Evolutionary conservation across 2,888 invertebrate species (phyloP), one percentile per base, ranked within the genome.

Genomic region (Ecdyonurus torrentis): DNA sequence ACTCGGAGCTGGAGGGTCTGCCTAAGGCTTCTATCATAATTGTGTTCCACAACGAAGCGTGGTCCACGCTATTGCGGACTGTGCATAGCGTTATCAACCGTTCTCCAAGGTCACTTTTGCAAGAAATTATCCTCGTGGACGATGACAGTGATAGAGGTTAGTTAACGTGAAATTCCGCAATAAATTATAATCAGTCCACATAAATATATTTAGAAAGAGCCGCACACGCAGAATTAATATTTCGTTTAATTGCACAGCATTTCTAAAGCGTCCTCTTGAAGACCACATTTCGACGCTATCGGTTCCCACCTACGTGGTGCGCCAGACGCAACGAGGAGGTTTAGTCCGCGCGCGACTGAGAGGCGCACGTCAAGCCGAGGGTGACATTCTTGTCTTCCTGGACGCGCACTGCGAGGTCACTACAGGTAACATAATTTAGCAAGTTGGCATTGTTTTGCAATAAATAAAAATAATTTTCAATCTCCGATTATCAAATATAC

Each of bases 21-120:
- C 96, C 96, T 0, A 87, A 83, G 67, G 91, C 95, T 0, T 90
- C 90, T 67, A 83, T 99, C 19, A 88, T 99, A 61, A 94, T 99
- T 67, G 96, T 98, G 1, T 98, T 98, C 74, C 98, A 99, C 74
- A 99, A 99, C 74, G 99, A 99, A 77, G 98, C 98, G 0, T 98
- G 95, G 94, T 96, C 97, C 2, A 97, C 98, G 0, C 79, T 99
- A 15, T 78, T 98, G 70, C 80, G 99, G 63, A 98, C 97, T 1
- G 87, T 98, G 24, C 91, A 92, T 80, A 96, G 95, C 70, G 93
- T 94, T 55, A 87, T 98, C 64, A 84, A 88, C 72, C 81, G 96
- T 67, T 93, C 97, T 1, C 95, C 96, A 0, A 74, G 74, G 18
- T 72, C 80, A 64, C 75, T 96, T 55, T 74, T 99, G 15, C 78